Conservation (phyloP, 2,113 vertebrate species). For the Pogona vitticeps region DNA sequence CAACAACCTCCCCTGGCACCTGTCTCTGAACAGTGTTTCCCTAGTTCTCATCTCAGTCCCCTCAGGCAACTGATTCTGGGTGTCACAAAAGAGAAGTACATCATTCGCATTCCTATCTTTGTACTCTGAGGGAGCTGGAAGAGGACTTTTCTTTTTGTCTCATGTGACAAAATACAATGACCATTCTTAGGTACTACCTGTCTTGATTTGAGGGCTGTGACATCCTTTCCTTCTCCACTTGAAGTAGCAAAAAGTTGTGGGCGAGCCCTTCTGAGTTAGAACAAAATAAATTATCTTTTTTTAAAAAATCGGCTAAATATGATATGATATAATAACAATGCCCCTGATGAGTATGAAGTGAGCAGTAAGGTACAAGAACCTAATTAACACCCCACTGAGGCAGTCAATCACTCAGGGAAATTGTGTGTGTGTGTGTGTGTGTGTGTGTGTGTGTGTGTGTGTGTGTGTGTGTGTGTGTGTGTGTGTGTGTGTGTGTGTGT, state of each 20-base stretch:
- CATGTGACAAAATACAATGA: neutral
- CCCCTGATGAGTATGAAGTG: neutral
- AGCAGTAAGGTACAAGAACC: too few species aligned
- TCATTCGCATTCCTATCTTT: neutral
- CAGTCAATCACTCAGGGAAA: too few species aligned
- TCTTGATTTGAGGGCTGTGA: neutral
- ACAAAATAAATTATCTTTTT: neutral
- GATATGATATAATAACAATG: neutral
- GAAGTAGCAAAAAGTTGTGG: neutral
- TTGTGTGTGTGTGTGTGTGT: too few species aligned
- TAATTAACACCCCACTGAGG: too few species aligned
- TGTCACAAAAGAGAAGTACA: neutral
- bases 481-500: too few species aligned
- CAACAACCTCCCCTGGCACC: neutral
- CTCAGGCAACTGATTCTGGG: neutral
- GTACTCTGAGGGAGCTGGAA: neutral
- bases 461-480: too few species aligned
- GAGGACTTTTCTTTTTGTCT: neutral
- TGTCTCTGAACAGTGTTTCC: neutral
- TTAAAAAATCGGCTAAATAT: neutral
- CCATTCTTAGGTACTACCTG: neutral
- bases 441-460: too few species aligned
- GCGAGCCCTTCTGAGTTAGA: neutral
- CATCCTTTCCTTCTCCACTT: neutral
- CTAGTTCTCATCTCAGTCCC: slow-evolving; percentile 24